Evolutionary conservation across 2,888 invertebrate genomes (phyloP).

Genomic region (Willowsia nigromaculata): DNA sequence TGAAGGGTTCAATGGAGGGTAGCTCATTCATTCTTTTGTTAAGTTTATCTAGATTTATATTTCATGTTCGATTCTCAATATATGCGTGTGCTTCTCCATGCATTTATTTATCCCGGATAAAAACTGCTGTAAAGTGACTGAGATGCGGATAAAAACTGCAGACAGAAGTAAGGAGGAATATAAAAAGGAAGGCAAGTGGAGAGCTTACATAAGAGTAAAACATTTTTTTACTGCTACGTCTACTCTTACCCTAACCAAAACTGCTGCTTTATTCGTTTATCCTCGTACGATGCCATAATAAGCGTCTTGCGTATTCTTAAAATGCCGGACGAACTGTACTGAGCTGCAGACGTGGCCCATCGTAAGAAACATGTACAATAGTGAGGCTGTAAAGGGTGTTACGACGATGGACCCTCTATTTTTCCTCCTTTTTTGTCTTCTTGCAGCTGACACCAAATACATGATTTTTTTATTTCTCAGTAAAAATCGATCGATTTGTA

Average conservation of each 20-base stretch:
- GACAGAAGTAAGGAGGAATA: constrained; percentile 21
- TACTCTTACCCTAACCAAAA: constrained; percentile 6
- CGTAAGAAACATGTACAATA: background rate
- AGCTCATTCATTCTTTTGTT: constrained; percentile 57
- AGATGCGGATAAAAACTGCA: constrained; percentile 59
- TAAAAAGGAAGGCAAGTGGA: constrained; percentile 14
- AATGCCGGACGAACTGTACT: background rate
- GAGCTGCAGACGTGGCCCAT: background rate
- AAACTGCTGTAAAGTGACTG: background rate
- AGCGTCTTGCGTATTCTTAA: background rate
- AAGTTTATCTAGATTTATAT: background rate
- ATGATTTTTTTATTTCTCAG: constrained; percentile 38
- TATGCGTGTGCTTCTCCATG: too few relatives aligned
- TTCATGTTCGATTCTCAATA: background rate
- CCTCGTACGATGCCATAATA: background rate
- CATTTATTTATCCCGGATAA: background rate
- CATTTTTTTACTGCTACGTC: constrained; percentile 25
- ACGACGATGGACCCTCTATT: constrained; percentile 72
- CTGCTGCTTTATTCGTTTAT: constrained; percentile 14
- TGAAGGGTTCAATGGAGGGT: constrained; percentile 71
- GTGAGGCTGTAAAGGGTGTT: constrained; percentile 4
- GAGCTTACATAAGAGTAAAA: constrained; percentile 10
- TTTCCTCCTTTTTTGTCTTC: constrained; percentile 1
- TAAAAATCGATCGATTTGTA: constrained; percentile 38
- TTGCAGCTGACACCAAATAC: constrained; percentile 77